A percentile compares a stretch with the other conserved stretches of the same genome.
phyloP scores from a whole-genome alignment of 2,113 vertebrate genomes.

The Pseudopodoces humilis region DNA sequence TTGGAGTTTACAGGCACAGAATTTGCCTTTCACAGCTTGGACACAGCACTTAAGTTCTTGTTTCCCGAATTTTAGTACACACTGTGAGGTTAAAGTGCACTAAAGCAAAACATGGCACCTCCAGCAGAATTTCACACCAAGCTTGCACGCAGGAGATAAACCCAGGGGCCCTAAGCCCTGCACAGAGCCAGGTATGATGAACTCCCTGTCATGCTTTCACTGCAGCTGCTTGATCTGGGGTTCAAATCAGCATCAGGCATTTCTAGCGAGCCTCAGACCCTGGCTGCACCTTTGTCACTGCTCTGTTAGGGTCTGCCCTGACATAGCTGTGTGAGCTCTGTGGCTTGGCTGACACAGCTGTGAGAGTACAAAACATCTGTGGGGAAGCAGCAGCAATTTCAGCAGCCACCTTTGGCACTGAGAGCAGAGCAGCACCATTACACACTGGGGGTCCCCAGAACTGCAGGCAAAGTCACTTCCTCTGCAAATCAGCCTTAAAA shows the following conservation, averaged over 20 bases:
- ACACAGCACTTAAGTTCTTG: not conserved
- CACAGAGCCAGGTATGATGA: rapidly evolving
- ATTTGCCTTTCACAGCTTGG: not conserved
- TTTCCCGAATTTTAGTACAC: not conserved
- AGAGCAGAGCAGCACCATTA: not conserved
- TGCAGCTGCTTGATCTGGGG: not conserved
- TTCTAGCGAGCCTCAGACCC: not conserved
- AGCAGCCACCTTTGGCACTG: not conserved
- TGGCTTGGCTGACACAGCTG: rapidly evolving
- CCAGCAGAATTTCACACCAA: not conserved
- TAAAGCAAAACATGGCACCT: not conserved
- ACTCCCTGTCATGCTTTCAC: rapidly evolving
- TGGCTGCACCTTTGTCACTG: not conserved
- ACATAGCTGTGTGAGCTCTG: rapidly evolving
- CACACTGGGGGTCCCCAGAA: not conserved
- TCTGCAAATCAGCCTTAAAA: not conserved
- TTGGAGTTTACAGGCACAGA: not conserved
- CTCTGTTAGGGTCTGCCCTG: not conserved
- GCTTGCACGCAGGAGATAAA: not conserved
- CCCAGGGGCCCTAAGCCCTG: not conserved
- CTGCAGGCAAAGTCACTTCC: not conserved
- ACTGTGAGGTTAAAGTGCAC: not conserved
- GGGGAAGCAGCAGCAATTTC: not conserved
- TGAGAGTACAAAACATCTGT: not conserved
- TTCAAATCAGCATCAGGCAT: not conserved